These are phyloP conservation scores for Isurus oxyrinchus DNA, from an alignment of 2,113 vertebrate genomes.

Conservation along the genomic window DNA sequence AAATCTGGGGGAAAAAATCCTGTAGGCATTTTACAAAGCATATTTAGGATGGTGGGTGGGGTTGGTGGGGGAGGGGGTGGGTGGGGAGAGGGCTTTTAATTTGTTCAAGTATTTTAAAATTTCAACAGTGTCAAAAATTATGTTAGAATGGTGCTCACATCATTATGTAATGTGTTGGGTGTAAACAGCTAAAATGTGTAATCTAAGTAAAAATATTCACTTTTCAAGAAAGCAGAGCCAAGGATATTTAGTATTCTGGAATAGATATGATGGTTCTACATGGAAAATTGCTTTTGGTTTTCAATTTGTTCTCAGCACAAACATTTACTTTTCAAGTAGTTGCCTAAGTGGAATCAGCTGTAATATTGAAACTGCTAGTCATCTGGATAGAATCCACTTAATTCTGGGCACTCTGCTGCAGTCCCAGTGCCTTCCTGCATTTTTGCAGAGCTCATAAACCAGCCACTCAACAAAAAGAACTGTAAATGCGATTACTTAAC, in stretches of 20 bases:
- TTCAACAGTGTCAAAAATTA: background rate
- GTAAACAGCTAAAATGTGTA: background rate
- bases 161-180: background rate
- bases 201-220: background rate
- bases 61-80: no score
- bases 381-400: conserved; percentile 25
- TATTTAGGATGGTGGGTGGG: background rate
- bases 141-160: background rate
- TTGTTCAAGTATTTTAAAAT: background rate
- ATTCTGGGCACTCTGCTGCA: background rate
- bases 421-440: background rate
- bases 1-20: background rate
- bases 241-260: conserved; percentile 22
- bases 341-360: conserved; percentile 30
- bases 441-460: background rate
- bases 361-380: conserved; percentile 1
- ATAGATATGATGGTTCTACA: background rate
- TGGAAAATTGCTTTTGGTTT: conserved; percentile 25
- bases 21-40: background rate
- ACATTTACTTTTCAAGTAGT: conserved; percentile 27
- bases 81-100: background rate
- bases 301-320: conserved; percentile 24
- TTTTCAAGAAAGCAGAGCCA: background rate
- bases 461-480: background rate
- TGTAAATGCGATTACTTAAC: background rate